Evolutionary conservation across 2,888 invertebrate species (phyloP).

Genomic region (Phymatocera aterrima): DNA sequence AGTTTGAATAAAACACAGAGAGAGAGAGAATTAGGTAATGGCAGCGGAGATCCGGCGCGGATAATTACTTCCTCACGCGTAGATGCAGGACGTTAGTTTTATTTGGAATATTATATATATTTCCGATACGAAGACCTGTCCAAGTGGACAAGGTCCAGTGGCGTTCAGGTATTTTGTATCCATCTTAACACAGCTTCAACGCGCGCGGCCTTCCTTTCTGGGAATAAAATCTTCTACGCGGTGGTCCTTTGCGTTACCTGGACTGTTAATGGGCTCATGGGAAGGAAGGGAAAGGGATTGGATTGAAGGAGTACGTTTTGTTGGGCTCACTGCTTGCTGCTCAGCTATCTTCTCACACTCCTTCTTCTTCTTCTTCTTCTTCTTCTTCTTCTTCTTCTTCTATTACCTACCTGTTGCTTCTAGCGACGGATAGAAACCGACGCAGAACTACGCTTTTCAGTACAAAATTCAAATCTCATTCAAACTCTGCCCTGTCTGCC

Average conservation of each 20-base stretch:
- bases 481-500: not conserved
- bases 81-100: not conserved
- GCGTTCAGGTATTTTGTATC: slow-evolving; percentile 16
- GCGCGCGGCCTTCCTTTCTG: slow-evolving; percentile 1
- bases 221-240: slow-evolving; percentile 38
- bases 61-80: slow-evolving; percentile 3
- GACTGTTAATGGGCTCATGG: not conserved
- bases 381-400: too few relatives aligned
- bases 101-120: not conserved
- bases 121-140: not conserved
- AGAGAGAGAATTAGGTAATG: not conserved
- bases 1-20: not conserved
- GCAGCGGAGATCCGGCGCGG: slow-evolving; percentile 23
- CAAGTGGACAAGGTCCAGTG: not conserved
- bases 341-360: too few relatives aligned
- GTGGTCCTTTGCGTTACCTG: slow-evolving; percentile 42
- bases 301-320: slow-evolving; percentile 22
- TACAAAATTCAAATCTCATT: not conserved
- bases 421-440: slow-evolving; percentile 19
- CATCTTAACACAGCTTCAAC: not conserved
- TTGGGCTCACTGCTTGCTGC: too few relatives aligned
- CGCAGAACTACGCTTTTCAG: not conserved
- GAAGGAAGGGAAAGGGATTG: not conserved
- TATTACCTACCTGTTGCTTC: slow-evolving; percentile 40
- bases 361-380: too few relatives aligned